phyloP scores from a whole-genome alignment of 1,140 invertebrate species.

The Apis mellifera region Amel_HAv3.1 CM009937.2:8516501-8517000 shows the following conservation, averaged over 20 bases:
- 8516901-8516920: no score
- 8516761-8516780: not conserved
- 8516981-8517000: no score
- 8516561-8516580: no score
- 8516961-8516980: no score
- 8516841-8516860: not conserved
- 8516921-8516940: no score
- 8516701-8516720: not conserved
- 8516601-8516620: not conserved
- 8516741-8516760: not conserved
- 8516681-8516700: conserved; percentile 50
- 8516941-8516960: no score
- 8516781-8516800: not conserved
- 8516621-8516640: not conserved
- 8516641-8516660: not conserved
- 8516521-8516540: no score
- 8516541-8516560: not conserved
- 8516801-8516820: not conserved
- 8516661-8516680: conserved; percentile 24
- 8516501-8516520: no score
- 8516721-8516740: not conserved
- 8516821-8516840: not conserved
- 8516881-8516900: no score
- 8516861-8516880: no score
- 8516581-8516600: not conserved